Conservation (phyloP, 2,797 vertebrate genomes). For the Streptopelia turtur region DNA sequence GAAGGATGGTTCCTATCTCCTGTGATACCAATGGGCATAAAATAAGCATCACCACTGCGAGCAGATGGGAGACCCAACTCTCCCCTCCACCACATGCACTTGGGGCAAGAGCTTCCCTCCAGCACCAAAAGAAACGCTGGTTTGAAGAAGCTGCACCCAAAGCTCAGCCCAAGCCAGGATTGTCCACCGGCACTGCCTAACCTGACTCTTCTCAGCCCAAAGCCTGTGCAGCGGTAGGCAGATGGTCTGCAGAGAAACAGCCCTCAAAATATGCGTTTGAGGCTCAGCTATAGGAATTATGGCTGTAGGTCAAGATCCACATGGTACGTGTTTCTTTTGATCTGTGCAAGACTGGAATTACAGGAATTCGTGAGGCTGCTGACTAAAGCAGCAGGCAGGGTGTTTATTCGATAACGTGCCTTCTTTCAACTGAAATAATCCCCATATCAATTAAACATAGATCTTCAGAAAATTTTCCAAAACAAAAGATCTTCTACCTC, state of each 20-base stretch:
- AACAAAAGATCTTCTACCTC: neutral
- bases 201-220: neutral
- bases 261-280: neutral
- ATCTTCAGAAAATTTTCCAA: neutral
- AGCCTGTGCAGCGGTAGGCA: neutral
- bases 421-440: neutral
- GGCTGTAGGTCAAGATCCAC: neutral
- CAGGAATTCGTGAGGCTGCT: neutral
- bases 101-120: neutral
- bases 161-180: neutral
- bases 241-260: neutral
- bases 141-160: neutral
- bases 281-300: neutral
- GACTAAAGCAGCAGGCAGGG: neutral
- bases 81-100: neutral
- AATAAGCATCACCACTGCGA: neutral
- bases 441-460: neutral
- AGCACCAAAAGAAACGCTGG: neutral
- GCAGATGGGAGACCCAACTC: neutral
- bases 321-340: accelerated
- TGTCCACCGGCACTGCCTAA: neutral
- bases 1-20: neutral
- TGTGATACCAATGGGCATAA: neutral
- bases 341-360: neutral
- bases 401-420: neutral